A percentile compares a stretch with the other conserved stretches of the same genome.
phyloP scores from a whole-genome alignment of 2,888 invertebrate genomes.

The Macrosoma leucophasiata region DNA sequence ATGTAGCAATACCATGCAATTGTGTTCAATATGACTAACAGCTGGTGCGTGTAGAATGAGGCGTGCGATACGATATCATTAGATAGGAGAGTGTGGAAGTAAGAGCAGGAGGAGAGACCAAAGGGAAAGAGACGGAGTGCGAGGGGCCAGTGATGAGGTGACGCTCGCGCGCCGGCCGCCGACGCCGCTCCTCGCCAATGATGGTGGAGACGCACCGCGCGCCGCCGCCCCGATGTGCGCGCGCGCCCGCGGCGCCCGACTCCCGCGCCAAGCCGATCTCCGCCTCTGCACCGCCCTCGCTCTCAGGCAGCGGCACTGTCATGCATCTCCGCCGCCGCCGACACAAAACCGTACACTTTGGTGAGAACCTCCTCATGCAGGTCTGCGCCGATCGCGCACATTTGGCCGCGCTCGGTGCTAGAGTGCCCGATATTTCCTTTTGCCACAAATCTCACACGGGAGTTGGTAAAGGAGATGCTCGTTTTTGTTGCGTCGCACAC shows the following conservation, averaged over 20 bases:
- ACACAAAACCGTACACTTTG: constrained; percentile 87
- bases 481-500: constrained; percentile 69
- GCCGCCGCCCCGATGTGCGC: constrained; percentile 66
- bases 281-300: constrained; percentile 75
- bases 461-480: constrained; percentile 55
- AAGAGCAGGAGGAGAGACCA: constrained; percentile 31
- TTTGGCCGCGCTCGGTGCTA: constrained; percentile 64
- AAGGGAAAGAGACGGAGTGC: constrained; percentile 30
- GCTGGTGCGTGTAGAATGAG: constrained; percentile 28
- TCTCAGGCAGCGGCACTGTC: constrained; percentile 63
- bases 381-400: constrained; percentile 82
- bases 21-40: constrained; percentile 29
- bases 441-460: constrained; percentile 68
- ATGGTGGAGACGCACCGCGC: constrained; percentile 73
- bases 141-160: constrained; percentile 59
- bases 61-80: constrained; percentile 32
- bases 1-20: too few relatives aligned
- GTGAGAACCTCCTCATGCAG: constrained; percentile 83
- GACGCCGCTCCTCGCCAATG: constrained; percentile 71
- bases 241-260: constrained; percentile 61
- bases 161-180: constrained; percentile 66
- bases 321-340: constrained; percentile 81
- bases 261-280: constrained; percentile 67
- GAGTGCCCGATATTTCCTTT: constrained; percentile 66
- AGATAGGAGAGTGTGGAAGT: constrained; percentile 30